A percentile compares a stretch with the other conserved stretches of the same genome.
These are phyloP conservation scores for Adineta ricciae DNA, from an alignment of 2,888 invertebrate species.

Conservation along the genomic window DNA sequence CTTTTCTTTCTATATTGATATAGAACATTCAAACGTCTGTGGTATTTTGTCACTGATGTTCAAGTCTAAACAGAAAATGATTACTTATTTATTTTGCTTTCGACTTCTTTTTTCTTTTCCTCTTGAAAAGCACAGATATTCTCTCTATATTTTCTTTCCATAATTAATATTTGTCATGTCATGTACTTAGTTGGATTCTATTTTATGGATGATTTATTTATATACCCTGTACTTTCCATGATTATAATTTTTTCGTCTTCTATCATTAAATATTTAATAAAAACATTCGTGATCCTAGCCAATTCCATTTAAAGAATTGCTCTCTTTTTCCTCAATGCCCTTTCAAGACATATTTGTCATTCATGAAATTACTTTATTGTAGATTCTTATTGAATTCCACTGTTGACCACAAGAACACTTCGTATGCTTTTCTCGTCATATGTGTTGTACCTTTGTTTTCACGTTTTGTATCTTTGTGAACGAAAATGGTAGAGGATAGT, in stretches of 20 bases:
- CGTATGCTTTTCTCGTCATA: no score
- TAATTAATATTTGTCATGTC: background rate
- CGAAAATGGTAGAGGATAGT: no score
- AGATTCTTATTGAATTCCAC: no score
- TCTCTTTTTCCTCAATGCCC: background rate
- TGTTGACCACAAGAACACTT: no score
- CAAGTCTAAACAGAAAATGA: no score
- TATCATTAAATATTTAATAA: background rate
- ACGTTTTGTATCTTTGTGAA: no score
- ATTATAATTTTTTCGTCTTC: background rate
- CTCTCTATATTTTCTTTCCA: background rate
- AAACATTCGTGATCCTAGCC: background rate
- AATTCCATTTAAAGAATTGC: background rate
- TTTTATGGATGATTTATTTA: background rate
- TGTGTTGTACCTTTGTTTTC: no score
- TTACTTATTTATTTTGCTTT: no score
- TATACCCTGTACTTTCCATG: background rate
- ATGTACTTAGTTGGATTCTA: background rate
- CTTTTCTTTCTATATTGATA: background rate
- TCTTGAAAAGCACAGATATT: background rate
- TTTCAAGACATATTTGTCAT: no score
- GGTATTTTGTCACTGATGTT: background rate
- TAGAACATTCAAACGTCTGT: background rate
- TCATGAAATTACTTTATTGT: no score
- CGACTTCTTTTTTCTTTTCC: background rate